A percentile compares a stretch with the other conserved stretches of the same genome.
Conservation (phyloP, 2,797 vertebrate genomes). For the Platyrinchus mystaceus region DNA sequence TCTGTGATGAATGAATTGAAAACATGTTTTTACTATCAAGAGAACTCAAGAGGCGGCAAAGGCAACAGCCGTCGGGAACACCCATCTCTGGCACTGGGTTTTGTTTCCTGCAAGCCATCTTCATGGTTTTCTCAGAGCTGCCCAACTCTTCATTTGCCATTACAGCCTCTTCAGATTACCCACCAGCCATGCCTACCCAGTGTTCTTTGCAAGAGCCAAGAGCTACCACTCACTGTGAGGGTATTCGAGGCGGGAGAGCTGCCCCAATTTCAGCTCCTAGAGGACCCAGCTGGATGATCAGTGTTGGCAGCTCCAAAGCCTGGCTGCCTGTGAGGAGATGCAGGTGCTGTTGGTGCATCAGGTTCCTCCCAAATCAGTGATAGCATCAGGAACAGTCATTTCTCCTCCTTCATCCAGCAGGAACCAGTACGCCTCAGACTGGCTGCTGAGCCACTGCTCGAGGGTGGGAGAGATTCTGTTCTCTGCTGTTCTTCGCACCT, state of each 20-base stretch:
- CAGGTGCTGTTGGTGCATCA: background rate
- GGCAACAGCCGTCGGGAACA: background rate
- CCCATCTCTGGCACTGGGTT: background rate
- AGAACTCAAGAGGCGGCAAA: background rate
- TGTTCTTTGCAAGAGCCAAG: background rate
- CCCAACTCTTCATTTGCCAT: background rate
- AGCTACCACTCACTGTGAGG: background rate
- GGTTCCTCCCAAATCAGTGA: background rate
- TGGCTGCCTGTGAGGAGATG: background rate
- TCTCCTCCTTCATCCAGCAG: background rate
- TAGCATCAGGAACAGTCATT: background rate
- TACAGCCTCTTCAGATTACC: background rate
- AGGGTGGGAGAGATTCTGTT: background rate
- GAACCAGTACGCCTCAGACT: background rate
- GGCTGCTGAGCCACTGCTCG: background rate
- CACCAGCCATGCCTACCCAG: background rate
- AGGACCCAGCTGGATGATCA: background rate
- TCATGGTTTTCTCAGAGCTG: background rate
- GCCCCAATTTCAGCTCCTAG: background rate
- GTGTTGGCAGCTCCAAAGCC: background rate
- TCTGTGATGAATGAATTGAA: background rate
- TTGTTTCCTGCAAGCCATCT: background rate
- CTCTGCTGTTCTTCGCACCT: background rate
- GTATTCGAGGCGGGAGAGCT: rapidly evolving
- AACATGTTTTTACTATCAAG: background rate